Conservation (phyloP, 2,113 vertebrate genomes). For the Papio anubis region DNA sequence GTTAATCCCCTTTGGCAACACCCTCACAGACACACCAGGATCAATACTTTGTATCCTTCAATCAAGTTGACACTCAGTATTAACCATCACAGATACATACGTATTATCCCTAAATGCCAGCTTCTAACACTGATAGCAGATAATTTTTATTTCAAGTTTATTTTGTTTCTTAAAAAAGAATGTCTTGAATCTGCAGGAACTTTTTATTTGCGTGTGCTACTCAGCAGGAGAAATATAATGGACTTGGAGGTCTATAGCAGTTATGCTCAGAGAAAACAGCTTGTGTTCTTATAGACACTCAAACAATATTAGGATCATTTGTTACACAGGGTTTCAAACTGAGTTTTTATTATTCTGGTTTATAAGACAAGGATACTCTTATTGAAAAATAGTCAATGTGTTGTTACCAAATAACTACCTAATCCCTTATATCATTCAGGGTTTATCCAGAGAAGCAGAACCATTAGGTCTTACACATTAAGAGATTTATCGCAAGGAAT, state of each 20-base stretch:
- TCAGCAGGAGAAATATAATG: slow-evolving; percentile 69
- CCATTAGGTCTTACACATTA: not conserved
- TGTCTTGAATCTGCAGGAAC: not conserved
- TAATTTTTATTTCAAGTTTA: not conserved
- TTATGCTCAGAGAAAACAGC: slow-evolving; percentile 66
- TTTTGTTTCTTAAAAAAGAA: not conserved
- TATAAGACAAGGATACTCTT: slow-evolving; percentile 47
- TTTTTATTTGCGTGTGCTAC: slow-evolving; percentile 66
- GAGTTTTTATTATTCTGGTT: slow-evolving; percentile 49
- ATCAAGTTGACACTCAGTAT: no score
- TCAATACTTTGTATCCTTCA: no score
- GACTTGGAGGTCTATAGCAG: slow-evolving; percentile 65
- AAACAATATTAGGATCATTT: slow-evolving; percentile 65
- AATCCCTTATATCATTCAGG: not conserved
- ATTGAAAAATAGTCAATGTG: not conserved
- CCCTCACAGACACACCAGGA: no score
- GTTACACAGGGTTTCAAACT: slow-evolving; percentile 48
- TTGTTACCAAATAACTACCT: not conserved
- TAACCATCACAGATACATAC: no score
- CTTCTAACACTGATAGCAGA: slow-evolving; percentile 5
- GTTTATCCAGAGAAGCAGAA: not conserved
- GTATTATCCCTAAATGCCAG: no score
- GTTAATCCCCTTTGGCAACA: no score
- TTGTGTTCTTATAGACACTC: slow-evolving; percentile 62
- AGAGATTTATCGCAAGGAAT: not conserved